A percentile compares a stretch with the other conserved stretches of the same genome.
These are phyloP conservation scores for Drosophila antonietae DNA, from an alignment of 2,888 invertebrate species.

Conservation along the genomic window DNA sequence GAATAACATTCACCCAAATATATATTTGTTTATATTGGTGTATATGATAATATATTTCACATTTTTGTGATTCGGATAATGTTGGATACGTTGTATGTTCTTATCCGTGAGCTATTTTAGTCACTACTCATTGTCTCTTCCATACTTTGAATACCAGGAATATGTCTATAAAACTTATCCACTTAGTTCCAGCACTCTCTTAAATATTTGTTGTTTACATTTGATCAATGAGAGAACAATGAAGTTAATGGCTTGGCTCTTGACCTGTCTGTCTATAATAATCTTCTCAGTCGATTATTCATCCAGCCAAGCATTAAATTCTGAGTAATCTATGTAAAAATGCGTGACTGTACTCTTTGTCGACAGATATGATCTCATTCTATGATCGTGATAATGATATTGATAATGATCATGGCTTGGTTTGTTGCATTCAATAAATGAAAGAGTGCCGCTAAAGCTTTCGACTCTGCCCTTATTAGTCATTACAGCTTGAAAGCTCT, in stretches of 20 bases:
- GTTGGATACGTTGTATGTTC: background rate
- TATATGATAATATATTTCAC: background rate
- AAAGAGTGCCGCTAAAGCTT: constrained; percentile 35
- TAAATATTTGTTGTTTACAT: no score
- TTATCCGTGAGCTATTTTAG: background rate
- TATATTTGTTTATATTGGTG: background rate
- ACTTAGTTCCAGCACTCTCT: background rate
- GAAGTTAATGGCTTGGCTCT: constrained; percentile 14
- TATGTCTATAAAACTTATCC: background rate
- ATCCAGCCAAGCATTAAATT: constrained; percentile 23
- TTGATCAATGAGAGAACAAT: background rate
- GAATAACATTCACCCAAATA: background rate
- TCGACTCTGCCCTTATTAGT: constrained; percentile 50
- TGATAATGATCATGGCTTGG: constrained; percentile 30
- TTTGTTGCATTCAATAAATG: constrained; percentile 26
- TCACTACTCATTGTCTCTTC: background rate
- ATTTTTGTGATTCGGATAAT: background rate
- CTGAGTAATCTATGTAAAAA: constrained; percentile 34
- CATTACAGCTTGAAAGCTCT: constrained; percentile 32
- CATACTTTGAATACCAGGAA: background rate
- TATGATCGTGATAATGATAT: constrained; percentile 36
- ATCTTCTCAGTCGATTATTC: constrained; percentile 30
- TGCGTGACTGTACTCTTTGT: constrained; percentile 28
- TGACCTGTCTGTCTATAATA: constrained; percentile 27
- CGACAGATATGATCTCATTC: constrained; percentile 37